Conservation (phyloP, 2,888 invertebrate species). For the Volucella zonaria region DNA sequence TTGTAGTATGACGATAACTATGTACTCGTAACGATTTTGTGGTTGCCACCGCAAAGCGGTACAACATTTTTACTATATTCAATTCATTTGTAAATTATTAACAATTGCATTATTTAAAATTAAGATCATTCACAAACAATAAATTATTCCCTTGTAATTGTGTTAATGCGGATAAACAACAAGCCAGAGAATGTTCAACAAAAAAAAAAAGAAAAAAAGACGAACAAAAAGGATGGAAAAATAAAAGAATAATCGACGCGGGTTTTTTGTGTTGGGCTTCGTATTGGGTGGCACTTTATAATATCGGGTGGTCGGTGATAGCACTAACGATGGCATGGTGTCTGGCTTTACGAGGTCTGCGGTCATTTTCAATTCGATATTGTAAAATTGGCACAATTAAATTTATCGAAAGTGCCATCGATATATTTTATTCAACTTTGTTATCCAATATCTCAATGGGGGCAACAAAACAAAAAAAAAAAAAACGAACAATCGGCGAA, state of each 20-base stretch:
- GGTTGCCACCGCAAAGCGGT: background rate
- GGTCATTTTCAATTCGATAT: constrained; percentile 69
- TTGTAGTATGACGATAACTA: too few relatives aligned
- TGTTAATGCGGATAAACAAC: constrained; percentile 51
- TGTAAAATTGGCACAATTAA: constrained; percentile 61
- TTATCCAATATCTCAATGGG: background rate
- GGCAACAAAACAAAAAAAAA: constrained; percentile 5
- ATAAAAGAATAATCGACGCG: too few relatives aligned
- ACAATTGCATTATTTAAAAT: constrained; percentile 69
- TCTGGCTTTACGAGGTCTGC: constrained; percentile 53
- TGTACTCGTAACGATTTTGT: constrained; percentile 22
- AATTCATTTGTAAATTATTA: constrained; percentile 64
- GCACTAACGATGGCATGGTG: background rate
- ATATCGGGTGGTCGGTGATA: background rate
- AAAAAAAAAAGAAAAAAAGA: background rate
- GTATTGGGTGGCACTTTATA: too few relatives aligned
- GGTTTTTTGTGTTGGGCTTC: too few relatives aligned
- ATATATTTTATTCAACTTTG: constrained; percentile 54
- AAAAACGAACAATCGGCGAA: background rate
- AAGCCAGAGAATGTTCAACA: background rate
- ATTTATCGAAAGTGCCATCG: constrained; percentile 58
- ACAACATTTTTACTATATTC: constrained; percentile 3
- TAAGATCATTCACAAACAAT: constrained; percentile 67
- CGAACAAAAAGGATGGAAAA: too few relatives aligned
- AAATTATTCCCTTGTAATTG: constrained; percentile 54